These are phyloP conservation scores for Protonemura montana DNA, from an alignment of 2,888 invertebrate species.

Conservation along the genomic window DNA sequence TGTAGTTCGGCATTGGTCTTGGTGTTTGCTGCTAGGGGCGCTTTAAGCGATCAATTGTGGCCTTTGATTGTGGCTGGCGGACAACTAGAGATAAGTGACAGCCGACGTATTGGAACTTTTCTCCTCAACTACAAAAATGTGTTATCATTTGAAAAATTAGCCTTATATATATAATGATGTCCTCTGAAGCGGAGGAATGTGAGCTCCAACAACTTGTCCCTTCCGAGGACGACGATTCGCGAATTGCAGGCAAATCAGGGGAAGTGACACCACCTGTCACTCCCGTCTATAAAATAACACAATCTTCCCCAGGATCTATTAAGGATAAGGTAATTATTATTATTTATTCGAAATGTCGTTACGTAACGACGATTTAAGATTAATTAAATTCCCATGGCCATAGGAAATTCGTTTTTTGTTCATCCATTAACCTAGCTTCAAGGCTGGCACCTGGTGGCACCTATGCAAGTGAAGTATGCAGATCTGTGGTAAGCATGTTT, in stretches of 20 bases:
- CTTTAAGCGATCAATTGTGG: too few relatives aligned
- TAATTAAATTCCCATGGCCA: not conserved
- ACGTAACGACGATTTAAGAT: not conserved
- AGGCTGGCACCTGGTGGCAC: not conserved
- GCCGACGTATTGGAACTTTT: too few relatives aligned
- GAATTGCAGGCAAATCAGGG: constrained; percentile 56
- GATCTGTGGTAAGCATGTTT: too few relatives aligned
- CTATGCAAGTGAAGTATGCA: not conserved
- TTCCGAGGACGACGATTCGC: constrained; percentile 58
- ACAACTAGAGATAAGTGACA: too few relatives aligned
- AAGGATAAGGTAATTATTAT: constrained; percentile 49
- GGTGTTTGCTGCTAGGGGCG: not conserved
- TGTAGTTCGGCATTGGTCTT: not conserved
- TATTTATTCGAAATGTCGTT: not conserved
- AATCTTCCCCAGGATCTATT: constrained; percentile 53
- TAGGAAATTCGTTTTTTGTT: not conserved
- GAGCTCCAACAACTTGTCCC: constrained; percentile 61
- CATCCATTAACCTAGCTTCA: not conserved
- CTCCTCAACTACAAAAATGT: not conserved
- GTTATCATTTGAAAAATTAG: not conserved
- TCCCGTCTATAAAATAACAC: constrained; percentile 57
- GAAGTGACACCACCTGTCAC: constrained; percentile 60
- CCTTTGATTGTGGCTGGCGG: too few relatives aligned
- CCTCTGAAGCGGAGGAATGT: constrained; percentile 57
- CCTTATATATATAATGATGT: constrained; percentile 53